Evolutionary conservation across 2,888 invertebrate genomes (phyloP).

Genomic region (Polyommatus icarus): DNA sequence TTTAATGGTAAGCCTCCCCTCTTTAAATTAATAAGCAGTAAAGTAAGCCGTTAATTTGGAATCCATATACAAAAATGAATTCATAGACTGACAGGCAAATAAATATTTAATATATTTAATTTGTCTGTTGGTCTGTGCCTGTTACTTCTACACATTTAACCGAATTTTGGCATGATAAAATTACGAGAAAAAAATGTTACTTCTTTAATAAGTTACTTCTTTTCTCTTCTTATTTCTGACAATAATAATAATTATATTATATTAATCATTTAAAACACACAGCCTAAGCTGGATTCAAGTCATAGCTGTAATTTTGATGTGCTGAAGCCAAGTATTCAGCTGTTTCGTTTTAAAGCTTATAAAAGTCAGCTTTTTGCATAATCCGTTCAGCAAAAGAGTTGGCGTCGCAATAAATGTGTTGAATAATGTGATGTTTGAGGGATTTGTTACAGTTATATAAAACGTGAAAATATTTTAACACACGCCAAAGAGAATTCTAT

Average conservation of each 20-base stretch:
- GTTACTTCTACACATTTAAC: not conserved
- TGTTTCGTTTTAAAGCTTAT: conserved; percentile 28
- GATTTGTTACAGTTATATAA: not conserved
- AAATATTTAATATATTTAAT: no score
- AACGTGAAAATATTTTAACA: not conserved
- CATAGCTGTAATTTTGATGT: not conserved
- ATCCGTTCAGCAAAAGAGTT: conserved; percentile 1
- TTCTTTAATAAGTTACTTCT: not conserved
- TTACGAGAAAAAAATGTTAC: not conserved
- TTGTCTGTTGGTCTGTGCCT: not conserved
- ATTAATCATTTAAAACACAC: not conserved
- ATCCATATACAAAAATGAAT: no score
- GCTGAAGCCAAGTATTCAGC: conserved; percentile 12
- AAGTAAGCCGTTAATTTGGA: no score
- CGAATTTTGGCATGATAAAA: not conserved
- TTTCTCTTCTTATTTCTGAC: no score
- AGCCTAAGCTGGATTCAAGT: not conserved
- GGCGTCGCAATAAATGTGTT: conserved; percentile 10
- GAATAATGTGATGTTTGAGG: conserved; percentile 3
- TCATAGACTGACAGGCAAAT: no score
- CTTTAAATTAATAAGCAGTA: no score
- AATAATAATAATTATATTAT: no score
- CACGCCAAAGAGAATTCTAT: not conserved
- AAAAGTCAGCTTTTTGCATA: conserved; percentile 19
- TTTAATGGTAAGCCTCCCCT: no score